Conservation (phyloP, 2,797 vertebrate species). For the Mastacembelus armatus region DNA sequence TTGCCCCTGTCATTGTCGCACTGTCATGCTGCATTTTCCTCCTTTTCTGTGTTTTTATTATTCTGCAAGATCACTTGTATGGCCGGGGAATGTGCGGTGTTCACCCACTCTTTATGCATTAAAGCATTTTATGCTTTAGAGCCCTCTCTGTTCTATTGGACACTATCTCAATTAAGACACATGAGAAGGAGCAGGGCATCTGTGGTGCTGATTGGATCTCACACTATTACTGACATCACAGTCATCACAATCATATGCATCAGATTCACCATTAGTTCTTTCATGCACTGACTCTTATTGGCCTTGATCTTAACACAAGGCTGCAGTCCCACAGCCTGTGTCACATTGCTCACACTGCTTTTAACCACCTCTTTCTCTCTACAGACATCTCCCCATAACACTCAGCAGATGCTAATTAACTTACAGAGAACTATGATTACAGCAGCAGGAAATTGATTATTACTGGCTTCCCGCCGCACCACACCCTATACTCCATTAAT, state of each 20-base stretch:
- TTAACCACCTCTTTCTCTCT: conserved; percentile 49
- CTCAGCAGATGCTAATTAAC: conserved; percentile 83
- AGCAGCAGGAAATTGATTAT: conserved; percentile 86
- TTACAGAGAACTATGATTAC: conserved; percentile 85
- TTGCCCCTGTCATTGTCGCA: conserved; percentile 18
- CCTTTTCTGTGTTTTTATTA: conserved; percentile 37
- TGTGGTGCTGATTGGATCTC: conserved; percentile 55
- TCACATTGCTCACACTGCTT: conserved; percentile 42
- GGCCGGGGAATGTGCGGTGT: conserved; percentile 9
- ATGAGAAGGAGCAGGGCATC: conserved; percentile 39
- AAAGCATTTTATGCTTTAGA: conserved; percentile 45
- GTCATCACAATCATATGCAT: conserved; percentile 55
- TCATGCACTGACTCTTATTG: conserved; percentile 52
- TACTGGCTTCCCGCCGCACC: conserved; percentile 76
- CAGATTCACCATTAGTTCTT: conserved; percentile 61
- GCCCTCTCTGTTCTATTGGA: conserved; percentile 34
- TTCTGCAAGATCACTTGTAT: too few species aligned
- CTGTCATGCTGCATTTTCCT: conserved; percentile 21
- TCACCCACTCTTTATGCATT: conserved; percentile 53
- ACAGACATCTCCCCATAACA: conserved; percentile 56
- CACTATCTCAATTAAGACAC: conserved; percentile 48
- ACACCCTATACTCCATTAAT: conserved; percentile 79
- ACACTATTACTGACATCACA: conserved; percentile 51
- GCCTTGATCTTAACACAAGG: conserved; percentile 51
- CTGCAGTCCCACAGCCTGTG: conserved; percentile 35